Evolutionary conservation across 2,797 vertebrate genomes (phyloP).

Genomic region (Tapirus indicus): DNA sequence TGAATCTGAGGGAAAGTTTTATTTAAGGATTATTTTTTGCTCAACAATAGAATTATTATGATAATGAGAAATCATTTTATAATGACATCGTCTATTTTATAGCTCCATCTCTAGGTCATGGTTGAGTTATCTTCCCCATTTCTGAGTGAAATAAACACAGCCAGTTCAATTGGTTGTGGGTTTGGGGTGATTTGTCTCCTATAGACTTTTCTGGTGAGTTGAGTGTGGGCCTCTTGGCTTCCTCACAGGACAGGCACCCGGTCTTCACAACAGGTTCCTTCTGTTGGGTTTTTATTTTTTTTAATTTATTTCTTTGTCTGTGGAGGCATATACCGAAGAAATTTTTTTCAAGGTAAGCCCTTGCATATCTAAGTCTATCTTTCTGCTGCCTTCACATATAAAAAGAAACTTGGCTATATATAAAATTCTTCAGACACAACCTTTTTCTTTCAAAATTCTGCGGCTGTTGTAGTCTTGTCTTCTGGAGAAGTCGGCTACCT

Average conservation of each 20-base stretch:
- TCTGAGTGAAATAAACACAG: neutral
- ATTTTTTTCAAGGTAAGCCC: neutral
- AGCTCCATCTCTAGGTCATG: no score
- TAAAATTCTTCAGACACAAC: neutral
- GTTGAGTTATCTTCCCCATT: neutral
- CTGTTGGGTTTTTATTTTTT: neutral
- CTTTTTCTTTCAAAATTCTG: neutral
- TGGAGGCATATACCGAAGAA: neutral
- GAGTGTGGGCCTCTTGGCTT: neutral
- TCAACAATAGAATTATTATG: neutral
- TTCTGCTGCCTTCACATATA: neutral
- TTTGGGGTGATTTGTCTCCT: neutral
- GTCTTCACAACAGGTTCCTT: neutral
- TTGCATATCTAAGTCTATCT: neutral
- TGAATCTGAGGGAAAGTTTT: neutral
- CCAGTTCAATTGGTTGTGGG: rapidly evolving
- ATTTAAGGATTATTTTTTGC: neutral
- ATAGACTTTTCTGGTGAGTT: no score
- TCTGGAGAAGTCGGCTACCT: neutral
- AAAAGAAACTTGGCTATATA: neutral
- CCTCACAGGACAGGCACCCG: neutral
- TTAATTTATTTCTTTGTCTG: neutral
- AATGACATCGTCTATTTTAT: neutral
- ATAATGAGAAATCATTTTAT: neutral
- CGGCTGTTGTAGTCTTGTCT: neutral